Conservation (phyloP, 2,113 vertebrate genomes). For the Chionomys nivalis region DNA sequence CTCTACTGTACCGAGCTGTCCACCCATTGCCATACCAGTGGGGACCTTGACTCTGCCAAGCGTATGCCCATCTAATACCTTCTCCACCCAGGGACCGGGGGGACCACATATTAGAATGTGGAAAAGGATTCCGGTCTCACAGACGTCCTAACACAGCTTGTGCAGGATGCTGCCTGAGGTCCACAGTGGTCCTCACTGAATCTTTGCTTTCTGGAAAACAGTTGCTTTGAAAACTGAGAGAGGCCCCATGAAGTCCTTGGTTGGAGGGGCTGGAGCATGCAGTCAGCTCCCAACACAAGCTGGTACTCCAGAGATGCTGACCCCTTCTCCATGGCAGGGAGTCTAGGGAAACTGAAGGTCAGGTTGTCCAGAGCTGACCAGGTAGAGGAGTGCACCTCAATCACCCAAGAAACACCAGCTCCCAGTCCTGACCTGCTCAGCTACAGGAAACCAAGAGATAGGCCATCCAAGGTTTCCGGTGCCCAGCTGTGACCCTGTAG, state of each 20-base stretch:
- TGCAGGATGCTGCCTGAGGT: neutral
- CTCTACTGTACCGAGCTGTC: neutral
- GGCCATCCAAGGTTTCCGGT: neutral
- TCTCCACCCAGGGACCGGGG: neutral
- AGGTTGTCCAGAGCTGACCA: neutral
- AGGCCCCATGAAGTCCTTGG: neutral
- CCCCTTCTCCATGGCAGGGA: neutral
- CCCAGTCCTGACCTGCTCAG: neutral
- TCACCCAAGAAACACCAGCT: neutral
- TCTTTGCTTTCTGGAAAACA: neutral
- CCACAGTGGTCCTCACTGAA: neutral
- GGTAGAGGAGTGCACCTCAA: neutral
- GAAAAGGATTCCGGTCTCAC: neutral
- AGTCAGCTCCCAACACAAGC: neutral
- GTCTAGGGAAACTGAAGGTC: neutral
- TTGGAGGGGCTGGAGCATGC: neutral
- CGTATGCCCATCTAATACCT: neutral
- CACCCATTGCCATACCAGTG: neutral
- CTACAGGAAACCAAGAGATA: neutral
- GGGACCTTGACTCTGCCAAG: neutral
- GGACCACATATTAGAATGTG: neutral
- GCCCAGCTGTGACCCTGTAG: neutral
- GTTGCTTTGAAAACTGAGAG: neutral
- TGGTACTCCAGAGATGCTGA: neutral
- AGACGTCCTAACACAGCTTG: neutral